Conservation (phyloP, 2,888 invertebrate species). For the Athalia rosae region DNA sequence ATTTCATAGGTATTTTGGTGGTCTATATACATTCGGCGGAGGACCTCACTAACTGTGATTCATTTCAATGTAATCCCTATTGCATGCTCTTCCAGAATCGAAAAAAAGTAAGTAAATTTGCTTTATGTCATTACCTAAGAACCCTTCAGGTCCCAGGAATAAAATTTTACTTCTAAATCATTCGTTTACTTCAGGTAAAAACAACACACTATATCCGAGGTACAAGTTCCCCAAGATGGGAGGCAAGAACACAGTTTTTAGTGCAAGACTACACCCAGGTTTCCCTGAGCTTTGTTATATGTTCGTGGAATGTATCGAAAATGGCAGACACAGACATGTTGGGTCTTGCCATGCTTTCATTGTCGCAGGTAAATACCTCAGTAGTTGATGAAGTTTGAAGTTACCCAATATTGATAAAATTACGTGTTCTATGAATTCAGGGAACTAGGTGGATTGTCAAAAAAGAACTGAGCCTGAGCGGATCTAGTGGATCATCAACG, state of each 20-base stretch:
- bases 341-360: conserved; percentile 73
- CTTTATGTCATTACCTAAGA: neutral
- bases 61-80: conserved; percentile 75
- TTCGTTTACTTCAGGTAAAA: conserved; percentile 70
- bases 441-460: conserved; percentile 65
- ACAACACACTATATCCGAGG: conserved; percentile 75
- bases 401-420: neutral
- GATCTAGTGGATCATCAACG: conserved; percentile 64
- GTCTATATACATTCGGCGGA: conserved; percentile 75
- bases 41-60: conserved; percentile 72
- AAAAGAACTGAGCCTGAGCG: conserved; percentile 65
- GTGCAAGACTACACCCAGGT: conserved; percentile 75
- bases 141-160: neutral
- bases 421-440: conserved; percentile 51
- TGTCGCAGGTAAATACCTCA: conserved; percentile 69
- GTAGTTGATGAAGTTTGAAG: neutral
- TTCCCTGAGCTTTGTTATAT: conserved; percentile 74
- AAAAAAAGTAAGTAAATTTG: conserved; percentile 71
- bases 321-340: conserved; percentile 75
- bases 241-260: conserved; percentile 74
- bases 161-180: conserved; percentile 2
- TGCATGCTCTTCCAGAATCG: conserved; percentile 76
- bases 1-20: conserved; percentile 72
- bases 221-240: conserved; percentile 75
- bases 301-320: conserved; percentile 75